phyloP scores from a whole-genome alignment of 2,113 vertebrate genomes.

The Daubentonia madagascariensis region DNA sequence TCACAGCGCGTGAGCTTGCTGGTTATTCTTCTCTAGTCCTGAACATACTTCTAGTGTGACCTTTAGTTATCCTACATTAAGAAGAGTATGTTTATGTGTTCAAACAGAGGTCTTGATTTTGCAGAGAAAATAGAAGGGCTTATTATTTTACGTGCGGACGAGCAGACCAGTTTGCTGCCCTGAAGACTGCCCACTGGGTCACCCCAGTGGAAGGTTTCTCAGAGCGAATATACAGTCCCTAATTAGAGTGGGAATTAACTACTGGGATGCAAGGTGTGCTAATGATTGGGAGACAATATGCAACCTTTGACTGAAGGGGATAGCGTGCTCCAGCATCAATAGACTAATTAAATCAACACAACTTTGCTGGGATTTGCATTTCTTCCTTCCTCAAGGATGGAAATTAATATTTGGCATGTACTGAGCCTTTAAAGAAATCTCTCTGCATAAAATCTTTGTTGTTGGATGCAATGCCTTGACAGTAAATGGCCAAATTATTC shows the following conservation, averaged over 20 bases:
- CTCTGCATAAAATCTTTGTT: neutral
- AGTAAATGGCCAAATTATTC: neutral
- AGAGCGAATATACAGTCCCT: neutral
- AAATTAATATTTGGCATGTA: neutral
- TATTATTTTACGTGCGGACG: neutral
- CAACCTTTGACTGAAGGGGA: neutral
- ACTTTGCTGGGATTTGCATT: neutral
- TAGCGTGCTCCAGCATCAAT: rapidly evolving
- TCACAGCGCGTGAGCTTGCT: neutral
- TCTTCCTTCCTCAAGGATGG: neutral
- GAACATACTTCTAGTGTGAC: neutral
- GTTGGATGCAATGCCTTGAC: neutral
- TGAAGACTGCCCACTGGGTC: no score
- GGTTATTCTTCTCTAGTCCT: neutral
- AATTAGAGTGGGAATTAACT: neutral
- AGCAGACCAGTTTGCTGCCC: no score
- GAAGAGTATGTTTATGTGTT: neutral
- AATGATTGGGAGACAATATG: rapidly evolving
- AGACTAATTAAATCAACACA: neutral
- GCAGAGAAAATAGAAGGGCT: neutral
- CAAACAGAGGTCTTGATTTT: neutral
- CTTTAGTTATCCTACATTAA: neutral
- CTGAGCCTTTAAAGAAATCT: neutral
- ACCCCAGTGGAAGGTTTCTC: neutral
- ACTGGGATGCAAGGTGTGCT: rapidly evolving